phyloP scores from a whole-genome alignment of 2,113 vertebrate species.

The Ptilonorhynchus violaceus region DNA sequence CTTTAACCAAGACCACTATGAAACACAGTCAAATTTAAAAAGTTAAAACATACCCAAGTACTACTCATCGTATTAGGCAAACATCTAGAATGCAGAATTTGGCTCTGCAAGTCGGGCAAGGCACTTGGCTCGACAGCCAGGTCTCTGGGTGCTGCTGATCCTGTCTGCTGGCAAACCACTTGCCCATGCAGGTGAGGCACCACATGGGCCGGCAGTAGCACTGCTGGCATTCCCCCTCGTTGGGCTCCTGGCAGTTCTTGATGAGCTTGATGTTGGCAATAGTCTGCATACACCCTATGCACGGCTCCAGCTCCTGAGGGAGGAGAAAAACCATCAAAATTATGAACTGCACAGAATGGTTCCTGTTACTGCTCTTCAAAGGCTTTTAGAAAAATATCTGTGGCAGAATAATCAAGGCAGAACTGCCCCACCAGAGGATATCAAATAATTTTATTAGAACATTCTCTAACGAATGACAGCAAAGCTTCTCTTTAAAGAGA shows the following conservation, averaged over 20 bases:
- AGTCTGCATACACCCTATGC: slow-evolving; percentile 93
- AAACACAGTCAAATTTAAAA: not conserved
- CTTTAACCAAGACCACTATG: not conserved
- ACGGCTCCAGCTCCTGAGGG: slow-evolving; percentile 85
- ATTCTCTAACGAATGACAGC: not conserved
- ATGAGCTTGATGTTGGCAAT: slow-evolving; percentile 85
- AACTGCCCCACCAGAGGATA: not conserved
- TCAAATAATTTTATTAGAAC: not conserved
- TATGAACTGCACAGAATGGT: not conserved
- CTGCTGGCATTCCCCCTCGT: slow-evolving; percentile 81
- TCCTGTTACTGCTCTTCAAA: not conserved
- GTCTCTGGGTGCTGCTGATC: slow-evolving; percentile 91
- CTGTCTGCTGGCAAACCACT: slow-evolving; percentile 95
- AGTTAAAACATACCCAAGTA: not conserved
- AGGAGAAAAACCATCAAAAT: not conserved
- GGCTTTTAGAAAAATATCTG: not conserved
- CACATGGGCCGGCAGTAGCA: slow-evolving; percentile 97
- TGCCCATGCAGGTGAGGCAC: slow-evolving; percentile 93
- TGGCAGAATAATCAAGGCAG: not conserved
- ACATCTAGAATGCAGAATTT: slow-evolving; percentile 93
- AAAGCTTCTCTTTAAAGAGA: not conserved
- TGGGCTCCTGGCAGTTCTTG: slow-evolving; percentile 76
- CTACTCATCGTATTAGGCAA: slow-evolving; percentile 78
- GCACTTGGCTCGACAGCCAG: slow-evolving; percentile 89
- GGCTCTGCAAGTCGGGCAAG: slow-evolving; percentile 91